A percentile compares a stretch with the other conserved stretches of the same genome.
Conservation (phyloP, 2,888 invertebrate species). For the Dioctria rufipes region DNA sequence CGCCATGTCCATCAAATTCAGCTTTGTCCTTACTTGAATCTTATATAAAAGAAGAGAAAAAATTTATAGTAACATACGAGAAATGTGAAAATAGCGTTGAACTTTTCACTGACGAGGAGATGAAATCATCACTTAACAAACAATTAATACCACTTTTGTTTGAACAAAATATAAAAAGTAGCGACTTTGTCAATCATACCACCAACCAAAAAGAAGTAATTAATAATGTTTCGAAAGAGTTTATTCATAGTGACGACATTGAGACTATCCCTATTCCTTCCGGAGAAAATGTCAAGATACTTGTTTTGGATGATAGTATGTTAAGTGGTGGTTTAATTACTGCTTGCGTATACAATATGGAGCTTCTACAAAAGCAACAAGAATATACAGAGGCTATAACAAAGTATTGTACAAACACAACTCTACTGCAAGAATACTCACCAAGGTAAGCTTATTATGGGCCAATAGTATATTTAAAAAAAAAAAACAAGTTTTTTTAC, state of each 20-base stretch:
- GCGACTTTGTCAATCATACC: not conserved
- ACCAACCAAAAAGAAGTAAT: not conserved
- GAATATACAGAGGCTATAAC: constrained; percentile 57
- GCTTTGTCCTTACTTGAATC: not conserved
- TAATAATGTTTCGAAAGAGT: constrained; percentile 11
- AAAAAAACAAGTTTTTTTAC: too few relatives aligned
- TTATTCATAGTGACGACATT: constrained; percentile 60
- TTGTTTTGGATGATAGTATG: constrained; percentile 61
- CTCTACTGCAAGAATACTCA: constrained; percentile 57
- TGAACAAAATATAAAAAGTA: not conserved
- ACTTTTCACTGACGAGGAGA: constrained; percentile 12
- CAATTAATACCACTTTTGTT: constrained; percentile 18
- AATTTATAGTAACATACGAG: not conserved
- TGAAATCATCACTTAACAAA: constrained; percentile 6
- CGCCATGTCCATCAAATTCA: not conserved
- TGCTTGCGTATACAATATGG: constrained; percentile 58
- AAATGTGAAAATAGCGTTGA: constrained; percentile 5
- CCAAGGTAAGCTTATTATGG: constrained; percentile 60
- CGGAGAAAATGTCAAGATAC: constrained; percentile 59
- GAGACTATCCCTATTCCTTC: constrained; percentile 61
- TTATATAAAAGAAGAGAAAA: not conserved
- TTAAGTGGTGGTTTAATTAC: constrained; percentile 61
- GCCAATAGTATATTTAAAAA: too few relatives aligned
- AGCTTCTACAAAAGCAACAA: constrained; percentile 59
- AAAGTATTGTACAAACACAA: constrained; percentile 59